Evolutionary conservation across 2,797 vertebrate species (phyloP).

Genomic region (Sebastes alutus): DNA sequence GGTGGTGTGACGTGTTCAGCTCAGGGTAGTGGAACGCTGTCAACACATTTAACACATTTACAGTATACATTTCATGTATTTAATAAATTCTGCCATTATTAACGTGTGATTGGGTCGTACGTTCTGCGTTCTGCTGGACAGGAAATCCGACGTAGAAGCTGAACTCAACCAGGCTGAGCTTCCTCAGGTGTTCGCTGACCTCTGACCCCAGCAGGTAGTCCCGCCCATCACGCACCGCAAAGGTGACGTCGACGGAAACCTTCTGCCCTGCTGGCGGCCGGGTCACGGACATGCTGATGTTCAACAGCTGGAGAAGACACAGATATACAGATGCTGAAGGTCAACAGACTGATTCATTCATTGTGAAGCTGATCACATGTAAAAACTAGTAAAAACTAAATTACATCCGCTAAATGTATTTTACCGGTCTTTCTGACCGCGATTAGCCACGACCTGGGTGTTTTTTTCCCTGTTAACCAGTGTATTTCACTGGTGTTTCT

Average conservation of each 20-base stretch:
- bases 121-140: constrained; percentile 92
- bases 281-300: constrained; percentile 82
- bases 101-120: constrained; percentile 79
- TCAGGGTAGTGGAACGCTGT: constrained; percentile 92
- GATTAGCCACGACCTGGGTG: too few relatives aligned
- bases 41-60: not conserved
- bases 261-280: constrained; percentile 72
- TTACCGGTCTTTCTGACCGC: too few relatives aligned
- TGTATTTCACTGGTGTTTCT: too few relatives aligned
- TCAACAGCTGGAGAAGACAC: constrained; percentile 87
- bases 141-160: constrained; percentile 97
- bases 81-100: not conserved
- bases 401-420: too few relatives aligned
- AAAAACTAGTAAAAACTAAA: too few relatives aligned
- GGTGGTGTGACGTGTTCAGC: constrained; percentile 90
- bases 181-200: constrained; percentile 91
- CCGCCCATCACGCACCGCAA: constrained; percentile 81
- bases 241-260: constrained; percentile 89
- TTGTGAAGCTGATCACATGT: too few relatives aligned
- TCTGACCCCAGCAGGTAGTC: constrained; percentile 89
- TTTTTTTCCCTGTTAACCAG: too few relatives aligned
- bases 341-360: too few relatives aligned
- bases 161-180: constrained; percentile 93
- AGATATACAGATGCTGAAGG: not conserved
- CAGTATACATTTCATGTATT: not conserved